These are phyloP conservation scores for Siderastrea siderea DNA, from an alignment of 92 coral and sea anemone species.

Conservation along the genomic window DNA sequence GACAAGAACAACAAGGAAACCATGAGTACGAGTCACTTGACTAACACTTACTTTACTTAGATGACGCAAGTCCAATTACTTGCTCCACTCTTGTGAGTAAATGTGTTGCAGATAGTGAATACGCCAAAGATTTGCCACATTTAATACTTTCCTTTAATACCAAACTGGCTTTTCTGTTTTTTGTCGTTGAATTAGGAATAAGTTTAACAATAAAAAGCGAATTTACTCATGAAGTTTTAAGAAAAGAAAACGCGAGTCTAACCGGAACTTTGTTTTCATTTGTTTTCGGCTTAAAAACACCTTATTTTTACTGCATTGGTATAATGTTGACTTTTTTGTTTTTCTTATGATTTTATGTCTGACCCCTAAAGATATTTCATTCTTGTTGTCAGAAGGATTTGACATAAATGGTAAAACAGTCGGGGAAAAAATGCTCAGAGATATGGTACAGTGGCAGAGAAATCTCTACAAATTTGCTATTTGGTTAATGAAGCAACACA, in stretches of 20 bases:
- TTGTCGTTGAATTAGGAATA: no score
- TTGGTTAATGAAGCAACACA: background rate
- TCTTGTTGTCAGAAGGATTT: background rate
- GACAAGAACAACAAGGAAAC: background rate
- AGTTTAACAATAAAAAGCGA: background rate
- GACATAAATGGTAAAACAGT: background rate
- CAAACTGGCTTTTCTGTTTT: background rate
- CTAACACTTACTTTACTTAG: background rate
- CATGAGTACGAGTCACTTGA: background rate
- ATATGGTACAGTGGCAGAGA: background rate
- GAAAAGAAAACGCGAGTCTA: background rate
- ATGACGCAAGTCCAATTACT: background rate
- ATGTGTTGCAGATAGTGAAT: background rate
- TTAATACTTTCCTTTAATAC: background rate
- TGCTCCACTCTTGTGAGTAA: background rate
- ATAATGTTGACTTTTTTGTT: no score
- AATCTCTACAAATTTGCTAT: background rate
- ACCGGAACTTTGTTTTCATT: background rate
- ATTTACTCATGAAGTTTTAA: background rate
- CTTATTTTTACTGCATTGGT: background rate
- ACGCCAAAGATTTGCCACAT: background rate
- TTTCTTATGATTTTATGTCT: no score
- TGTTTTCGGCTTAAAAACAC: no score
- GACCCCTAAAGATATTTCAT: background rate
- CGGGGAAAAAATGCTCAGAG: background rate